Conservation (phyloP, 2,797 vertebrate species). For the Gymnoscopelus braueri region DNA sequence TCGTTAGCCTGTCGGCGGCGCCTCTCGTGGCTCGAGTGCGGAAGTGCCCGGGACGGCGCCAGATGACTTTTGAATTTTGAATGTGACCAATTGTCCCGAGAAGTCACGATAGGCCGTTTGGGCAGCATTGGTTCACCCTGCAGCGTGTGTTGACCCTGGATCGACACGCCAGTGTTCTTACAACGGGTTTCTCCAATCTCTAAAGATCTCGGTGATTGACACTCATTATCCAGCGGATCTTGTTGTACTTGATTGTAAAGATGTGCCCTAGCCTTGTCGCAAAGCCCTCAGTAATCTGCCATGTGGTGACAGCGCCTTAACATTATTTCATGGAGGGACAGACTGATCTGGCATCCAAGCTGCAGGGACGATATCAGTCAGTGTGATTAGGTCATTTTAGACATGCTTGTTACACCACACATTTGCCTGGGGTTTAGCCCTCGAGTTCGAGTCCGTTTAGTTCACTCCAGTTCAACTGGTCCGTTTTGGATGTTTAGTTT, state of each 20-base stretch:
- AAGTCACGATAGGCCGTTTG: no score
- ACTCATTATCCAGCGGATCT: conserved; percentile 23
- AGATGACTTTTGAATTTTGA: no score
- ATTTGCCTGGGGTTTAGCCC: no score
- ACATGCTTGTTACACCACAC: no score
- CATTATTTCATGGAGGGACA: background rate
- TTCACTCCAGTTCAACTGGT: background rate
- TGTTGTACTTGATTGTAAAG: conserved; percentile 37
- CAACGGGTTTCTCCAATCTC: conserved; percentile 33
- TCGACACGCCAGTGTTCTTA: conserved; percentile 25
- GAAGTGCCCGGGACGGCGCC: no score
- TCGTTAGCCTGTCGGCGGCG: no score
- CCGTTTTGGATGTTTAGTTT: no score
- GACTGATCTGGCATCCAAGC: background rate
- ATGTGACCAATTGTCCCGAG: no score
- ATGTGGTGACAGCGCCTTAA: background rate
- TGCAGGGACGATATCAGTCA: no score
- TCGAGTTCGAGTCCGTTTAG: no score
- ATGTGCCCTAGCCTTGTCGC: conserved; percentile 7
- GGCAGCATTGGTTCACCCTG: background rate
- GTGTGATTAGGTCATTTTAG: no score
- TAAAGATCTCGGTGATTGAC: conserved; percentile 32
- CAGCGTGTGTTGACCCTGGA: background rate
- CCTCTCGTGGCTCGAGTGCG: no score
- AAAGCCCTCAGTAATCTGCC: conserved; percentile 14